Conservation (phyloP, 2,797 vertebrate species). For the Momotus momota region DNA sequence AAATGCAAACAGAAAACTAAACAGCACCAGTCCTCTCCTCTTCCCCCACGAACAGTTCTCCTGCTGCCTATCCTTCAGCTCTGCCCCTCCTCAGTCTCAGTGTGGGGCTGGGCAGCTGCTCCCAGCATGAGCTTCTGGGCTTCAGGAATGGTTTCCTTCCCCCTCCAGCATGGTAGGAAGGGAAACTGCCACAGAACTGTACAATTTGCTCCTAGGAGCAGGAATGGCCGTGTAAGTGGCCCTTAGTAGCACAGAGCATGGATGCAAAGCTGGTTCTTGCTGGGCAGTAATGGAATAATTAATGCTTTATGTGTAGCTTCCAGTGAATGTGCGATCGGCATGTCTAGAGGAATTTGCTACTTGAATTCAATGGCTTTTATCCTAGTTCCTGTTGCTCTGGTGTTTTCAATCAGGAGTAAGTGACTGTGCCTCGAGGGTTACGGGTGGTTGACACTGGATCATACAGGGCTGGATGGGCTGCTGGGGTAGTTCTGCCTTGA, state of each 20-base stretch:
- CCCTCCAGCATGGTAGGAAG: background rate
- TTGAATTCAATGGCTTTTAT: background rate
- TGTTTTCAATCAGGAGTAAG: background rate
- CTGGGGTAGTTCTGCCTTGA: background rate
- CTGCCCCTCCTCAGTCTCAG: background rate
- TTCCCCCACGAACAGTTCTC: background rate
- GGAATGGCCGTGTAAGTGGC: background rate
- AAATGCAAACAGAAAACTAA: conserved; percentile 10
- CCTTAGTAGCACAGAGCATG: background rate
- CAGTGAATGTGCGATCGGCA: background rate
- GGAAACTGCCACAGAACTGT: background rate
- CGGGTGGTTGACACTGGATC: background rate
- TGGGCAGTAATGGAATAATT: background rate
- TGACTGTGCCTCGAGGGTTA: background rate
- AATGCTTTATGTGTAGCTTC: background rate
- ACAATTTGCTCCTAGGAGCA: background rate
- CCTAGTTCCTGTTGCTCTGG: background rate
- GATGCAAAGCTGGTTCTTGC: background rate
- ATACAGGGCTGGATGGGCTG: background rate
- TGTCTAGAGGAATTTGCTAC: background rate
- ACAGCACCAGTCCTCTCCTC: background rate
- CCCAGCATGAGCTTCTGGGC: background rate
- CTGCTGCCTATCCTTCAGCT: background rate
- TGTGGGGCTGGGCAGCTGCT: background rate
- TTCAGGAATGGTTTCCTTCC: background rate